Conservation (phyloP, 2,113 vertebrate species). For the Bos javanicus region DNA sequence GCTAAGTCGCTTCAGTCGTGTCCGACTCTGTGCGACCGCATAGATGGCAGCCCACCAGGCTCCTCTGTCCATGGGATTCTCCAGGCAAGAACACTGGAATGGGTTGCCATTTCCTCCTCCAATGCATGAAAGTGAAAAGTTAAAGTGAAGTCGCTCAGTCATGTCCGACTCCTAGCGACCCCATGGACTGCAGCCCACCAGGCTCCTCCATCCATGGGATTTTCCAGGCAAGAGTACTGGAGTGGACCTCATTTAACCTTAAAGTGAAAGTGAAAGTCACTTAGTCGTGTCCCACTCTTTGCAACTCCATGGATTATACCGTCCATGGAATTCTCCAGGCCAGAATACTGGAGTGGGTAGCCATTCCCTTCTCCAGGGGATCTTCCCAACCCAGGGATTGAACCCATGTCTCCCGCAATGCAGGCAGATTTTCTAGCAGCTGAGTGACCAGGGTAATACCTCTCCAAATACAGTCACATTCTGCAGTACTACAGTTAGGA, state of each 20-base stretch:
- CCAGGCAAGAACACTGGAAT: too few relatives aligned
- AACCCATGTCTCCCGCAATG: neutral
- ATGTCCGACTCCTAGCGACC: too few relatives aligned
- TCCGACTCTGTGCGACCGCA: too few relatives aligned
- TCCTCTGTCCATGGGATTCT: too few relatives aligned
- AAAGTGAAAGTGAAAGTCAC: neutral
- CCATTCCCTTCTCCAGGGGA: neutral
- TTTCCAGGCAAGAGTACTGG: too few relatives aligned
- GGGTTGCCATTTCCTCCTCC: too few relatives aligned
- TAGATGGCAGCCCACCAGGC: too few relatives aligned
- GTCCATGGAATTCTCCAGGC: neutral
- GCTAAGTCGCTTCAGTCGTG: too few relatives aligned
- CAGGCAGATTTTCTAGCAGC: neutral
- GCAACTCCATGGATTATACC: neutral
- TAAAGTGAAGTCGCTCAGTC: too few relatives aligned
- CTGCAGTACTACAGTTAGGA: neutral
- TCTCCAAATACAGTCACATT: slow-evolving; percentile 4
- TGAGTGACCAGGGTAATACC: neutral
- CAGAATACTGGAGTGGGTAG: neutral
- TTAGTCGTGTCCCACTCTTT: neutral
- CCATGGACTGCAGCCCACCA: too few relatives aligned
- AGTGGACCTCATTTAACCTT: neutral
- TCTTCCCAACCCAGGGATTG: neutral
- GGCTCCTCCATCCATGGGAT: too few relatives aligned
- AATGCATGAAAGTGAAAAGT: too few relatives aligned